phyloP scores from a whole-genome alignment of 2,888 invertebrate species.

The Cacoxenus indagator region DNA sequence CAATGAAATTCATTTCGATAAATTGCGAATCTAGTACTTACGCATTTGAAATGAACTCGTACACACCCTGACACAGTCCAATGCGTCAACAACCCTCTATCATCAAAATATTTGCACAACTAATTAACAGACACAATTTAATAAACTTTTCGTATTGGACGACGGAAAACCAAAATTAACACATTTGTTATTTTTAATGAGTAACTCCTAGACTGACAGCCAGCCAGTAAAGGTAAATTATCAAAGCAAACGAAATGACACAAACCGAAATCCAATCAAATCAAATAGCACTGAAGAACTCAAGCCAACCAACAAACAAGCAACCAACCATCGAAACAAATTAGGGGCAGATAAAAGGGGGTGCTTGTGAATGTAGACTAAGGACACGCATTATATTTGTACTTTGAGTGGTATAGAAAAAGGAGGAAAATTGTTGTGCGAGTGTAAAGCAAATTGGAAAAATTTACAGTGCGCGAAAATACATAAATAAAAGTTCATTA shows the following conservation, averaged over 20 bases:
- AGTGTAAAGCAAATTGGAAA: conserved; percentile 19
- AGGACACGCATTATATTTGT: background rate
- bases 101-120: conserved; percentile 41
- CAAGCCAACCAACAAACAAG: background rate
- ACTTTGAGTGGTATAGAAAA: background rate
- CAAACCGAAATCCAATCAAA: conserved; percentile 41
- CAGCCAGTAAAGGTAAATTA: conserved; percentile 23
- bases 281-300: conserved; percentile 35
- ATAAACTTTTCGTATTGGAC: conserved; percentile 7
- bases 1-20: too few relatives aligned
- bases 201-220: background rate
- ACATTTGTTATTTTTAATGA: conserved; percentile 24
- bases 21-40: too few relatives aligned
- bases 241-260: conserved; percentile 26
- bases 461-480: conserved; percentile 14
- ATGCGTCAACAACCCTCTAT: background rate
- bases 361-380: background rate
- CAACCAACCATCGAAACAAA: background rate
- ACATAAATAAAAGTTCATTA: conserved; percentile 18
- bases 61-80: background rate
- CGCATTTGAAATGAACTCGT: too few relatives aligned
- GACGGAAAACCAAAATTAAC: conserved; percentile 35
- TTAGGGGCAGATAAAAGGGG: background rate
- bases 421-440: background rate
- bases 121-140: conserved; percentile 38